Evolutionary conservation across 2,888 invertebrate species (phyloP).

Genomic region (Parnassius glacialis): DNA sequence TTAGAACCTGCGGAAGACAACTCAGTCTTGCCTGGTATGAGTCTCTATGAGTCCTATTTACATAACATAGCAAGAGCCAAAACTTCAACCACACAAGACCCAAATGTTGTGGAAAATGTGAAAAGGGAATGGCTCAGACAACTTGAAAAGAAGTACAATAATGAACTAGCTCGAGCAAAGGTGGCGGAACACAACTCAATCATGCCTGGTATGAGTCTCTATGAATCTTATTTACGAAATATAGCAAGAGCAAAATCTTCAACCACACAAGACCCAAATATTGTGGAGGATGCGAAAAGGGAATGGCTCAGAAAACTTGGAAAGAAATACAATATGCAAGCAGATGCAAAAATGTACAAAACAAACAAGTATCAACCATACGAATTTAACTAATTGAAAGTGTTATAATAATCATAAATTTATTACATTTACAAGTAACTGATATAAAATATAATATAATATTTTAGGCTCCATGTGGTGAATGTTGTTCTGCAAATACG

Average conservation of each 20-base stretch:
- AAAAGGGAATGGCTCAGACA: constrained; percentile 46
- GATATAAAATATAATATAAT: too few species aligned
- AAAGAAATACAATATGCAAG: constrained; percentile 35
- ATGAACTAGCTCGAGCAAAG: constrained; percentile 46
- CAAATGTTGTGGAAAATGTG: constrained; percentile 36
- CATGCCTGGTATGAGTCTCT: constrained; percentile 66
- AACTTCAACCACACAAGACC: constrained; percentile 51
- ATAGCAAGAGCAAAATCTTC: constrained; percentile 50
- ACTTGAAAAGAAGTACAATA: constrained; percentile 42
- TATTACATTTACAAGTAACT: too few species aligned
- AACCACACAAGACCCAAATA: constrained; percentile 44
- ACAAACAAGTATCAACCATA: constrained; percentile 46
- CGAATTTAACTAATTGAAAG: constrained; percentile 38
- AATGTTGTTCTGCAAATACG: too few species aligned
- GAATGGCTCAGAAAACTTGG: constrained; percentile 49
- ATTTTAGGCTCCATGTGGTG: too few species aligned
- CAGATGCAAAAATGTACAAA: constrained; percentile 25
- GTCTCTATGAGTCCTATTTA: constrained; percentile 69
- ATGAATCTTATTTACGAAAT: constrained; percentile 67
- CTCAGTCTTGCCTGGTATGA: constrained; percentile 66
- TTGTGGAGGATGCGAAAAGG: constrained; percentile 38
- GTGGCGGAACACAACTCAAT: constrained; percentile 40
- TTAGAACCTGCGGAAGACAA: constrained; percentile 67
- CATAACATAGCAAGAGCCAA: constrained; percentile 50
- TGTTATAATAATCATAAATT: too few species aligned